Percentiles rank a stretch among this genome's conserved stretches.
These are phyloP conservation scores for Vollenhovia emeryi DNA, from an alignment of 1,140 invertebrate genomes.

Conservation along the genomic window DNA sequence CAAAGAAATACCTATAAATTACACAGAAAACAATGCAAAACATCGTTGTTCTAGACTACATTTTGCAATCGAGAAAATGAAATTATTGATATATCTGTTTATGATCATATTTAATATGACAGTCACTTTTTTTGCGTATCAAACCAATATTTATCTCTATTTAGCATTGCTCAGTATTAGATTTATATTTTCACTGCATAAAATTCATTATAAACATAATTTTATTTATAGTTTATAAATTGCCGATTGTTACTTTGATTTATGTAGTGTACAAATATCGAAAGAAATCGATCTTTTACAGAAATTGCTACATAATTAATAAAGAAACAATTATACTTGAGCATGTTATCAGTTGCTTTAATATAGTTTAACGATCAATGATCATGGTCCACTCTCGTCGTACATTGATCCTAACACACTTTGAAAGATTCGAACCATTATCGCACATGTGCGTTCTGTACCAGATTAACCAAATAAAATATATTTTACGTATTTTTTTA, in stretches of 20 bases:
- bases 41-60: neutral
- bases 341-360: constrained; percentile 60
- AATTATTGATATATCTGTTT: constrained; percentile 22
- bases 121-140: neutral
- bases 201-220: constrained; percentile 1
- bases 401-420: constrained; percentile 57
- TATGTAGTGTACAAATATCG: neutral
- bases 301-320: constrained; percentile 28
- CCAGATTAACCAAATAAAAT: constrained; percentile 33
- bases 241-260: neutral
- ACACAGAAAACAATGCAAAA: constrained; percentile 25
- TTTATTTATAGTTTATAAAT: neutral
- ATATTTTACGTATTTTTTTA: constrained; percentile 18
- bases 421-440: constrained; percentile 37
- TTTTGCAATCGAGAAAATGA: neutral
- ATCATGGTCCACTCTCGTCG: constrained; percentile 62
- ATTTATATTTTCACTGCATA: constrained; percentile 10
- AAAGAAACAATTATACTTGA: constrained; percentile 60
- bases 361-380: constrained; percentile 56
- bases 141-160: neutral
- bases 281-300: constrained; percentile 10
- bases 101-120: constrained; percentile 36
- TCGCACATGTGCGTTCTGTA: constrained; percentile 40
- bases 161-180: neutral
- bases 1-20: constrained; percentile 16